Conservation (phyloP, 2,888 invertebrate genomes). For the Orthonychiurus folsomi region DNA sequence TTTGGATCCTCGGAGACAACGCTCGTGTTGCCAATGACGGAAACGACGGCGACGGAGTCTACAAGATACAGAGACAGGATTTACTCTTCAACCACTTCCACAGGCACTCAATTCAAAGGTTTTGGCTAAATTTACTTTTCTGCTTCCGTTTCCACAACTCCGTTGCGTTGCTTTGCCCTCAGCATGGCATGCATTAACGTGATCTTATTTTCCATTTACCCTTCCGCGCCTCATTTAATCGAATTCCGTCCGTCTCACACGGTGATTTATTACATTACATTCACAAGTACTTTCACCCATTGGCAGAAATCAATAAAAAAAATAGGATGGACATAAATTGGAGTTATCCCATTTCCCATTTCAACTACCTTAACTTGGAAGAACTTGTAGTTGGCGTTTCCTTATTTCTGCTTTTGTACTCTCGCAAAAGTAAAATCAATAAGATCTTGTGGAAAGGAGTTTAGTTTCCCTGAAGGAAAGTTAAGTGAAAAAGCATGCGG, state of each 20-base stretch:
- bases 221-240: not conserved
- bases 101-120: conserved; percentile 33
- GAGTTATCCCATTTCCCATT: too few relatives aligned
- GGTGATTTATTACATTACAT: conserved; percentile 16
- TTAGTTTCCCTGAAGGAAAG: too few relatives aligned
- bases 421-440: too few relatives aligned
- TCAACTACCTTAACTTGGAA: too few relatives aligned
- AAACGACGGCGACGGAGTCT: conserved; percentile 21
- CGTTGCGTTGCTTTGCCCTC: too few relatives aligned
- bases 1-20: conserved; percentile 38
- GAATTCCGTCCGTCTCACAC: conserved; percentile 13
- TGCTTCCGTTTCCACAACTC: not conserved
- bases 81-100: conserved; percentile 26
- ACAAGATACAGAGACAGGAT: conserved; percentile 24
- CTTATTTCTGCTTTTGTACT: too few relatives aligned
- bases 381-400: too few relatives aligned
- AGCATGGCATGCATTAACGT: not conserved
- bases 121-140: conserved; percentile 6
- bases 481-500: too few relatives aligned
- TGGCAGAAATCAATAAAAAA: too few relatives aligned
- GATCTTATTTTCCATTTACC: conserved; percentile 6
- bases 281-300: not conserved
- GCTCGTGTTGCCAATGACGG: conserved; percentile 25
- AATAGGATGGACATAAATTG: too few relatives aligned
- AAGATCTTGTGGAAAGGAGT: too few relatives aligned